A percentile compares a stretch with the other conserved stretches of the same genome.
These are phyloP conservation scores for Drosophila cyrtoloma DNA, from an alignment of 2,888 invertebrate genomes.

Conservation along the genomic window DNA sequence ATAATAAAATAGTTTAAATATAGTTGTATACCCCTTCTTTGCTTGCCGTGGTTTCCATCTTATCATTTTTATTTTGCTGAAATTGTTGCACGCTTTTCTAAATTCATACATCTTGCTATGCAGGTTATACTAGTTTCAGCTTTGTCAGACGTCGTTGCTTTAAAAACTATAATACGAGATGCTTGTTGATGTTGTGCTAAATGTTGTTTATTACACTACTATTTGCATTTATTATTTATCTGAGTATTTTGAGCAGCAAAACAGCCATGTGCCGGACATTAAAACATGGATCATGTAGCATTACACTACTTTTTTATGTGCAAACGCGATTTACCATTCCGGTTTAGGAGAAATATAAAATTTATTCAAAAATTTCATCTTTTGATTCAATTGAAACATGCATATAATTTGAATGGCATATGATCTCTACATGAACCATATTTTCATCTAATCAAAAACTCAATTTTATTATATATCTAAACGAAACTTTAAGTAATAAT, in stretches of 20 bases:
- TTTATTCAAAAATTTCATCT: background rate
- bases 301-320: too few relatives aligned
- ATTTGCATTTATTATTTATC: background rate
- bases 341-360: too few relatives aligned
- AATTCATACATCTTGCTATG: conserved; percentile 7
- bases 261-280: too few relatives aligned
- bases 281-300: too few relatives aligned
- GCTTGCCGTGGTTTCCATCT: conserved; percentile 7
- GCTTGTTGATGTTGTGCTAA: background rate
- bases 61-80: conserved; percentile 13
- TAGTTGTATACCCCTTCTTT: background rate
- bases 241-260: too few relatives aligned
- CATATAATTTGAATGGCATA: background rate
- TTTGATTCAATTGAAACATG: background rate
- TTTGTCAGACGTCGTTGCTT: conserved; percentile 8
- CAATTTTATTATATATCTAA: background rate
- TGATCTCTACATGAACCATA: background rate
- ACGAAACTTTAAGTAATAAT: background rate
- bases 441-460: background rate
- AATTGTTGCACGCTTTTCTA: conserved; percentile 7
- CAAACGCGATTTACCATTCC: background rate
- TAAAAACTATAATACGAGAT: background rate
- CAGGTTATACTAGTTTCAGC: background rate
- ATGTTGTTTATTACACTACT: background rate
- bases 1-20: conserved; percentile 24